phyloP scores from a whole-genome alignment of 2,113 vertebrate genomes.

The Ginglymostoma cirratum region DNA sequence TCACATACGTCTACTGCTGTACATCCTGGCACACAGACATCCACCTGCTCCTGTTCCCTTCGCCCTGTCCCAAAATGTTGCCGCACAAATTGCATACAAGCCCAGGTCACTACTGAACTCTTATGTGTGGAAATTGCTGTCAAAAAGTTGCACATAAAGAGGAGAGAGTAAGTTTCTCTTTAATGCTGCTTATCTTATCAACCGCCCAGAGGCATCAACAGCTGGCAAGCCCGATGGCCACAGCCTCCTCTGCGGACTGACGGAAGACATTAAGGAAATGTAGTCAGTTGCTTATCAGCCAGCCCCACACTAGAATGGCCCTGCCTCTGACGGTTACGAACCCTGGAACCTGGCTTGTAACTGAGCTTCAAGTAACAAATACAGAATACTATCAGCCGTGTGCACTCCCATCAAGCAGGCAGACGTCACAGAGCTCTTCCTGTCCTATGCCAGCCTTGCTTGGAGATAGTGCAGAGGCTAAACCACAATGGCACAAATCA shows the following conservation, averaged over 20 bases:
- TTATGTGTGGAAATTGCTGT: background rate
- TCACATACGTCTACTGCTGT: background rate
- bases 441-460: background rate
- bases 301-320: background rate
- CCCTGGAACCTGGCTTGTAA: background rate
- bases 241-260: background rate
- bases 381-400: background rate
- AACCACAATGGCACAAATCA: background rate
- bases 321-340: background rate
- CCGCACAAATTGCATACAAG: background rate
- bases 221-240: background rate
- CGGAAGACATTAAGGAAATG: background rate
- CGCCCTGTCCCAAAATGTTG: background rate
- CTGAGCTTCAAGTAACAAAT: background rate
- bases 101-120: too few relatives aligned
- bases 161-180: background rate
- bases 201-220: background rate
- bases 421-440: background rate
- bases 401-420: background rate
- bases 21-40: background rate
- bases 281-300: conserved; percentile 22
- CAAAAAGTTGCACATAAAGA: background rate
- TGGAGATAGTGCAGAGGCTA: background rate
- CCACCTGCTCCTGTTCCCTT: too few relatives aligned
- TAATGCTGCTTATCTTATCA: conserved; percentile 1